phyloP scores from a whole-genome alignment of 2,888 invertebrate genomes.

The Drosophila birchii region DNA sequence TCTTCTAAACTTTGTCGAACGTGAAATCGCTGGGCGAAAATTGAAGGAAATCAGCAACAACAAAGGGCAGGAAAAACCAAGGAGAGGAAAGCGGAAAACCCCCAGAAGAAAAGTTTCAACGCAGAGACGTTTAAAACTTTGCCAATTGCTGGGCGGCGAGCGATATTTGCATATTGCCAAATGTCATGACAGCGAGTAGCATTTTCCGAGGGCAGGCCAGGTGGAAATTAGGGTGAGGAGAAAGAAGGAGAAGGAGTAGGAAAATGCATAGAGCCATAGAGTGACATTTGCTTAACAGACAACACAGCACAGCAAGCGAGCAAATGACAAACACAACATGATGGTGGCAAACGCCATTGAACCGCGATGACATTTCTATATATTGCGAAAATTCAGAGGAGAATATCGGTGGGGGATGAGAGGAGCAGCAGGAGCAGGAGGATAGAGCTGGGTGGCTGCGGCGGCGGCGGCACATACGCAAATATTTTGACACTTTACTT shows the following conservation, averaged over 20 bases:
- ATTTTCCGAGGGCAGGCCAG: constrained; percentile 7
- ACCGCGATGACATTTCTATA: constrained; percentile 73
- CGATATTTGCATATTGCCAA: constrained; percentile 72
- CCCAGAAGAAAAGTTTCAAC: constrained; percentile 50
- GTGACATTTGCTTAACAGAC: constrained; percentile 62
- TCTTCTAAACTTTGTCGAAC: constrained; percentile 84
- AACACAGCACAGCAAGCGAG: constrained; percentile 24
- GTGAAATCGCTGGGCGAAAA: constrained; percentile 83
- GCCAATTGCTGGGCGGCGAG: constrained; percentile 36
- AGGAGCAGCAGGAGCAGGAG: background rate
- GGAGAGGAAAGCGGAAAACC: background rate
- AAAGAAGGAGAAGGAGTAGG: background rate
- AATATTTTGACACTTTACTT: constrained; percentile 81
- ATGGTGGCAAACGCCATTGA: constrained; percentile 61
- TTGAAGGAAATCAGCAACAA: constrained; percentile 71
- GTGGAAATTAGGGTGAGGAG: background rate
- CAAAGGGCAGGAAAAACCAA: constrained; percentile 30
- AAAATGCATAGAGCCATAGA: constrained; percentile 24
- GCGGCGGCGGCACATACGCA: constrained; percentile 47
- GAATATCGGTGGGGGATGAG: background rate
- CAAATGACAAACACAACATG: constrained; percentile 70
- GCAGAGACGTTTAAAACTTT: constrained; percentile 63
- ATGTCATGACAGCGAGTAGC: constrained; percentile 52
- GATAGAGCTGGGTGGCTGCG: constrained; percentile 23
- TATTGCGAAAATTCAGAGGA: constrained; percentile 21